Evolutionary conservation across 2,797 vertebrate genomes (phyloP).

Genomic region (Podargus strigoides): DNA sequence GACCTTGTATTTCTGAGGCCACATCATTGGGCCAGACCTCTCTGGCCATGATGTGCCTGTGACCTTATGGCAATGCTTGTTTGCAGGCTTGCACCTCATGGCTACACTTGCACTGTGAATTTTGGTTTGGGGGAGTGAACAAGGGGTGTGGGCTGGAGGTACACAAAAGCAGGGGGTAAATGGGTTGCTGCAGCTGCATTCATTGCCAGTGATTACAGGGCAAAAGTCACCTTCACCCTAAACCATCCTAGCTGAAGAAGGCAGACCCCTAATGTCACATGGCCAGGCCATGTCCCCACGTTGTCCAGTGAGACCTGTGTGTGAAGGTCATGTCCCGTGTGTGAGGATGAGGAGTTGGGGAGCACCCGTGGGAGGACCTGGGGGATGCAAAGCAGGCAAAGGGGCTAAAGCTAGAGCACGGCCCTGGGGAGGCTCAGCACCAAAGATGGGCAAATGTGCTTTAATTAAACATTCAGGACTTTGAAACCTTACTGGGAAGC

Average conservation of each 20-base stretch:
- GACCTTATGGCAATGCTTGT: background rate
- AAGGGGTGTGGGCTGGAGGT: rapidly evolving
- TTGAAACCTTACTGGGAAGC: background rate
- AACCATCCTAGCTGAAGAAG: background rate
- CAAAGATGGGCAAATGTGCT: background rate
- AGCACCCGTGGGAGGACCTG: background rate
- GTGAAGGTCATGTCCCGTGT: background rate
- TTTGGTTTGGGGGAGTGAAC: background rate
- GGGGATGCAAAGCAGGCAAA: background rate
- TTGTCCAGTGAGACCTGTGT: background rate
- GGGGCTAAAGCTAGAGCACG: background rate
- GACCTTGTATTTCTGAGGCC: background rate
- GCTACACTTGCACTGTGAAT: rapidly evolving
- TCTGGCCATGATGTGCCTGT: background rate
- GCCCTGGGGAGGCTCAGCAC: background rate
- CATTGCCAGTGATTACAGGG: background rate
- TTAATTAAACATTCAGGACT: background rate
- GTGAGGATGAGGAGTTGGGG: background rate
- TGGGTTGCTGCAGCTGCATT: background rate
- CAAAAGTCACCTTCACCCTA: background rate
- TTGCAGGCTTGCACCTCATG: background rate
- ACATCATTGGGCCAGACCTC: background rate
- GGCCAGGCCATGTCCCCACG: background rate
- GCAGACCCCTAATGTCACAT: background rate
- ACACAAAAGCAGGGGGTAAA: background rate